Evolutionary conservation across 2,797 vertebrate genomes (phyloP), one percentile per base, ranked within the genome.

Genomic region (Malurus leucopterus): DNA sequence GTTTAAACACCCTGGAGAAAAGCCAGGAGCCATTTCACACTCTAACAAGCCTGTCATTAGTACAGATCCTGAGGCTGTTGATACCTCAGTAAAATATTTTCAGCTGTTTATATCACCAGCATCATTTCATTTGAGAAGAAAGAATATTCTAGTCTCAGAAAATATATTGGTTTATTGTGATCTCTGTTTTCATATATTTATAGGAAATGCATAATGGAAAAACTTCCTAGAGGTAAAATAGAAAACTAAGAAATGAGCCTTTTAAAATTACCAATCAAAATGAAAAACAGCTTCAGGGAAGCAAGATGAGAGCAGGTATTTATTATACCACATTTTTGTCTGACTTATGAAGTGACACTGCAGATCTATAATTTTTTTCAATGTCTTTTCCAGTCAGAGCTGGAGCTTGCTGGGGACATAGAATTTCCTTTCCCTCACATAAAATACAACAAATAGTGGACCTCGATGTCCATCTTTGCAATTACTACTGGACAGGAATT

Each of bases 261-360:
- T 87, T 96, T 63, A 81, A 95, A 93, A 70, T 65, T 36, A 81
- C 76, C 84, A 86, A 94, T 92, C 86, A 93, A 86, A 92, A 94
- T 92, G 75, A 95, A 86, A 88, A 94, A 91, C 27, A 94, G 44
- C 34, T 70, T 90, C 50, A 92, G 59, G 30, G 64, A 94, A 86
- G 71, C 70, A 53, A 34, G n/a, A 80, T 63, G 59, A 95, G 51
- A 6, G 6, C 10, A 84, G 26, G 57, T 92, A 93, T 93, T 93
- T 86, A 79, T 86, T 87, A 82, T 58, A 82, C 7, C 47, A 65
- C 40, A 71, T 58, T 72, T 90, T 84, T 83, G n/a, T 24, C 59
- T 83, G 89, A 77, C 69, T 94, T 93, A 81, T 4, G 22, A 90
- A 90, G 24, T 54, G 44, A 87, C 34, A 81, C 30, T 63, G 53